Evolutionary conservation across 2,797 vertebrate species (phyloP), one percentile per base, ranked within the genome.

Genomic region (Eutrigla gurnardus): DNA sequence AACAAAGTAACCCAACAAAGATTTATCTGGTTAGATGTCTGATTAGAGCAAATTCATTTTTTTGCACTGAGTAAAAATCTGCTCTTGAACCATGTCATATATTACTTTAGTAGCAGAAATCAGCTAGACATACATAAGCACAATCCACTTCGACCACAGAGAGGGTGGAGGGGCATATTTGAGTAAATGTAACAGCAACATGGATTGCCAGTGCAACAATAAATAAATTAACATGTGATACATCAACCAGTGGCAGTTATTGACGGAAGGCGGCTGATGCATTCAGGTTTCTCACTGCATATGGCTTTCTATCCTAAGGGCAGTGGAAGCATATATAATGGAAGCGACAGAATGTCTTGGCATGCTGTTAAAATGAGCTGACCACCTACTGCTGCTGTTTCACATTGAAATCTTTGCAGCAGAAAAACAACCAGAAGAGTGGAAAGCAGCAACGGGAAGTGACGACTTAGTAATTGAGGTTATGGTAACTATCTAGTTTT

Each of bases 191-290:
- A 70, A 70, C 46, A 36, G 14, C 13, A 68, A 13, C 42, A 70
- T 75, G 45, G 64, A 83, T 86, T 81, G 66, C n/a, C 33, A 71
- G 59, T 33, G 61, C 36, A 77, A 50, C 37, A 66, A 78, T 70
- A 66, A 77, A 77, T 70, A 75, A 35, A 75, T 77, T 36, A 77
- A 77, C 54, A 63, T 60, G 59, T 54, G 35, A 81, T 72, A 63
- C 58, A 82, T 78, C 78, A 82, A 69, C 47, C 18, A 36, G 39
- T 77, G 75, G 67, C 71, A 70, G 72, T 49, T 73, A 76, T 70
- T 84, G 60, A 82, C 70, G 59, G 43, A 61, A 35, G 39, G 65
- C 59, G 66, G 55, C 69, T 70, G 72, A 82, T 65, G 60, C 36
- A 63, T 64, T 77, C 39, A 42, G 72, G 58, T 42, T 75, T 73